Conservation (phyloP, 2,888 invertebrate species). For the Tenthredo livida region DNA sequence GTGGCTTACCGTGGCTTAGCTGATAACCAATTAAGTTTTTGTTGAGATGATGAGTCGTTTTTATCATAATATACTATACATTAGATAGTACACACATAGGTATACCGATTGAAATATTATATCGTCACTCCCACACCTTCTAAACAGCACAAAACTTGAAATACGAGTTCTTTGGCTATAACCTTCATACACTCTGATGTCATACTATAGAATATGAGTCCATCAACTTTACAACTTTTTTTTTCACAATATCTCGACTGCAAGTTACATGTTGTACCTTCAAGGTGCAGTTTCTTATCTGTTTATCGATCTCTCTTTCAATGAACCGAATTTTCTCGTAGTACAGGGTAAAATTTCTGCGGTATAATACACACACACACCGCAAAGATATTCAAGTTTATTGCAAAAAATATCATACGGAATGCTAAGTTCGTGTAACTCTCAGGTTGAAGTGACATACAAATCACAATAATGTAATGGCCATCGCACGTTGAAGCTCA, state of each 20-base stretch:
- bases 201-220: background rate
- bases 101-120: background rate
- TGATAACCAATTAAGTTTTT: too few species aligned
- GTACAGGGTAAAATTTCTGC: background rate
- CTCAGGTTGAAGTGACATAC: background rate
- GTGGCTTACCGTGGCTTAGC: too few species aligned
- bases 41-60: background rate
- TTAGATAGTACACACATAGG: background rate
- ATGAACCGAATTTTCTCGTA: background rate
- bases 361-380: background rate
- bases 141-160: background rate
- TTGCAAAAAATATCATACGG: background rate
- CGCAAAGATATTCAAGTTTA: background rate
- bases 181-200: background rate
- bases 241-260: background rate
- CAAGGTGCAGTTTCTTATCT: background rate
- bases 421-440: background rate
- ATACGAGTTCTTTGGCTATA: background rate
- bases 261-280: background rate
- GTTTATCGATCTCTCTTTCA: background rate
- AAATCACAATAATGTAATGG: conserved; percentile 21
- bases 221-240: background rate
- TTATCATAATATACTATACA: background rate
- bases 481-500: conserved; percentile 29
- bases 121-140: background rate